Evolutionary conservation across 53 echinoderm and acorn worm species (phyloP).

Genomic region (Patiria pectinifera): DNA sequence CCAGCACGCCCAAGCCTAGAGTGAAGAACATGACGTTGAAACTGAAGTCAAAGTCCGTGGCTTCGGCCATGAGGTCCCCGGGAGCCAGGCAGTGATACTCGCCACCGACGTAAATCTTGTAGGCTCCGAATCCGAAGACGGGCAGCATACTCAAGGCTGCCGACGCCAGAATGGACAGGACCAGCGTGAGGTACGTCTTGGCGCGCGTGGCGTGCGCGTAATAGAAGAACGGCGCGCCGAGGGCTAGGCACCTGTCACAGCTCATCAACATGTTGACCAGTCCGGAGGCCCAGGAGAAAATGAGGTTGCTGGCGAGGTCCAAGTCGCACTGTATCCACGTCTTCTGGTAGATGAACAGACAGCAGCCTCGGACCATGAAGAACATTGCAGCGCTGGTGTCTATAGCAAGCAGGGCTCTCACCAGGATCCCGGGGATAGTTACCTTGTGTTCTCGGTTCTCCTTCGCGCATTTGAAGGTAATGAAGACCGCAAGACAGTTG

Average conservation of each 20-base stretch:
- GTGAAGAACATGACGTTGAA: constrained; percentile 65
- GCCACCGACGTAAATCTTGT: constrained; percentile 19
- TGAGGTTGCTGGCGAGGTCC: constrained; percentile 58
- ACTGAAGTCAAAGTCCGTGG: constrained; percentile 56
- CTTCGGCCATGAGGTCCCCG: constrained; percentile 58
- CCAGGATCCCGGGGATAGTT: constrained; percentile 48
- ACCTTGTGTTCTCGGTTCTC: constrained; percentile 23
- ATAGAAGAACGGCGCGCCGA: constrained; percentile 71
- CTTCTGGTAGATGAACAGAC: constrained; percentile 11
- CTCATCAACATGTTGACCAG: constrained; percentile 73
- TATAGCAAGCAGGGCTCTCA: constrained; percentile 56
- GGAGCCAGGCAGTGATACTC: constrained; percentile 71
- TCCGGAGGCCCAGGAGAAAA: constrained; percentile 76
- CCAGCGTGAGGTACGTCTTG: constrained; percentile 63
- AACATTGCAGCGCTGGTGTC: constrained; percentile 62
- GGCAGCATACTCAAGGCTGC: constrained; percentile 41
- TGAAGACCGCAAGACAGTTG: constrained; percentile 66
- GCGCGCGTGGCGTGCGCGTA: constrained; percentile 65
- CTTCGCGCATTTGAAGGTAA: constrained; percentile 34
- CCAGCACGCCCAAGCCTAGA: constrained; percentile 53
- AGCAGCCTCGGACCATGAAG: constrained; percentile 68
- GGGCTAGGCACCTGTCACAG: constrained; percentile 66
- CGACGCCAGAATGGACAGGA: constrained; percentile 32
- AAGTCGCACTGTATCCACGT: constrained; percentile 61
- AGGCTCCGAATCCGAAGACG: constrained; percentile 72